Evolutionary conservation across 1,140 invertebrate genomes (phyloP).

Genomic region (Metaphire vulgaris): DNA sequence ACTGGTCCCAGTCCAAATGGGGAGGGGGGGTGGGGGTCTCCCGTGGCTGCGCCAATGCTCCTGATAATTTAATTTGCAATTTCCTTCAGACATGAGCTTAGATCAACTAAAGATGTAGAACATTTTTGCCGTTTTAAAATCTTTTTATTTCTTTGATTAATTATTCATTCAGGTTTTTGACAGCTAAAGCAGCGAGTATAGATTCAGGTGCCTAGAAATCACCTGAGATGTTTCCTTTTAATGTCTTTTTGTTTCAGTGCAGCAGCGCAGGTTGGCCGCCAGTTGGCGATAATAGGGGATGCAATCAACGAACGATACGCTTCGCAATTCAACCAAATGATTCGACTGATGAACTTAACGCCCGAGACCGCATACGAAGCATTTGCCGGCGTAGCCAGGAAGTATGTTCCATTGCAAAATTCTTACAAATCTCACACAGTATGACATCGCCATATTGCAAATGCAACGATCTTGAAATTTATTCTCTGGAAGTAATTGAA

Average conservation of each 20-base stretch:
- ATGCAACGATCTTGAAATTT: not conserved
- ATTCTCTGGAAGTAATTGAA: not conserved
- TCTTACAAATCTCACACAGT: not conserved
- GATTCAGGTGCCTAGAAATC: not conserved
- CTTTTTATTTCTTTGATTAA: too few relatives aligned
- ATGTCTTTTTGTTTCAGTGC: slow-evolving; percentile 29
- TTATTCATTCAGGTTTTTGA: too few relatives aligned
- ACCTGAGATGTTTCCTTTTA: not conserved
- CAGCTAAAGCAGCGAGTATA: not conserved
- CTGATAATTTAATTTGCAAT: too few relatives aligned
- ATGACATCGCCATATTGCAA: not conserved
- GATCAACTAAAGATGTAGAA: too few relatives aligned
- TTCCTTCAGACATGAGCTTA: too few relatives aligned
- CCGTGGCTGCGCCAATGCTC: too few relatives aligned
- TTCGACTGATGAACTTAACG: slow-evolving; percentile 34
- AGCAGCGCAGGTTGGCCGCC: slow-evolving; percentile 40
- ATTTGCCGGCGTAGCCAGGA: slow-evolving; percentile 40
- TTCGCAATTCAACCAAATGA: slow-evolving; percentile 39
- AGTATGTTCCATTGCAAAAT: slow-evolving; percentile 29
- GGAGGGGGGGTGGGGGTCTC: too few relatives aligned
- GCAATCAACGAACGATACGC: slow-evolving; percentile 40
- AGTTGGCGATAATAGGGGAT: slow-evolving; percentile 44
- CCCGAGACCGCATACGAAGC: slow-evolving; percentile 40
- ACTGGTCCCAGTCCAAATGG: too few relatives aligned
- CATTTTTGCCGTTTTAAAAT: too few relatives aligned